phyloP scores from a whole-genome alignment of 2,888 invertebrate genomes.

The Eilema griseolum region DNA sequence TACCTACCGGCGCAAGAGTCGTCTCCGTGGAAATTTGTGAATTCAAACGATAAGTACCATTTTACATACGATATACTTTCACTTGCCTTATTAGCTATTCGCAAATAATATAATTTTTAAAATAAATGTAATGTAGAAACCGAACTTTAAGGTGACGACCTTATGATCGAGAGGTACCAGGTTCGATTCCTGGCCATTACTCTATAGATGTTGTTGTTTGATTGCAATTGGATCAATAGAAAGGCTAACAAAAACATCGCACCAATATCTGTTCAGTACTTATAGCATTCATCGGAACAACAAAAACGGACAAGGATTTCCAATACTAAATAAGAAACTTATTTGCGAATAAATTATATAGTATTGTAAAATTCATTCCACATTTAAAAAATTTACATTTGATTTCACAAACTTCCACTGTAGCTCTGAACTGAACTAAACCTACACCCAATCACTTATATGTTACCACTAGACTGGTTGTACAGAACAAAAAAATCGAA shows the following conservation, averaged over 20 bases:
- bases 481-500: too few species aligned
- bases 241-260: too few species aligned
- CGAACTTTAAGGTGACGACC: too few species aligned
- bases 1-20: constrained; percentile 10
- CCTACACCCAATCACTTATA: not conserved
- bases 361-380: not conserved
- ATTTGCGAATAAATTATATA: not conserved
- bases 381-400: constrained; percentile 12
- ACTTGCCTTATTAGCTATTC: not conserved
- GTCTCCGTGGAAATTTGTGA: constrained; percentile 42
- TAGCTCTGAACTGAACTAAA: not conserved
- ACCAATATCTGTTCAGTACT: too few species aligned
- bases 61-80: constrained; percentile 22
- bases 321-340: not conserved
- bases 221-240: too few species aligned
- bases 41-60: constrained; percentile 48
- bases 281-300: too few species aligned
- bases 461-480: too few species aligned
- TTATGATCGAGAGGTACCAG: too few species aligned
- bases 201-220: too few species aligned
- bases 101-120: not conserved
- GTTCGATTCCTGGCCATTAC: too few species aligned
- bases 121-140: not conserved
- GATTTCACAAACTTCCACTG: constrained; percentile 29
- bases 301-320: too few species aligned